A percentile compares a stretch with the other conserved stretches of the same genome.
phyloP scores from a whole-genome alignment of 2,888 invertebrate species.

The Hirtodrosophila trivittata region DNA sequence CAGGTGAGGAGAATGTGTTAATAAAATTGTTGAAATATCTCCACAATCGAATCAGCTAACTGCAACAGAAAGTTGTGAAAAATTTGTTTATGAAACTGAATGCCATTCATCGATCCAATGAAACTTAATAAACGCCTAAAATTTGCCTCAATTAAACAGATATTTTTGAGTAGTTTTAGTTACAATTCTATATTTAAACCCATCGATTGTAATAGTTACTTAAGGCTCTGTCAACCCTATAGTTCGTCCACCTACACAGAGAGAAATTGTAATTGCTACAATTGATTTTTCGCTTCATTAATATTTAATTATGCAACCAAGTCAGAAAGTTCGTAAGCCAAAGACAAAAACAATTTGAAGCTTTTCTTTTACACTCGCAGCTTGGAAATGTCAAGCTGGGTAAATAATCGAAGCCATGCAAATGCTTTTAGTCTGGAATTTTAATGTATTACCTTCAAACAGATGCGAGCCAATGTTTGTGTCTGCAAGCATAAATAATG shows the following conservation, averaged over 20 bases:
- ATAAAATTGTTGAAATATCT: conserved; percentile 1
- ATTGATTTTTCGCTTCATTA: conserved; percentile 53
- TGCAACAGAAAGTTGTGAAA: no score
- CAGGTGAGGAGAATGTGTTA: conserved; percentile 1
- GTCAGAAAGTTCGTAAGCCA: conserved; percentile 2
- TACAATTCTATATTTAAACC: no score
- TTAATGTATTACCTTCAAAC: background rate
- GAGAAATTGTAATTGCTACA: conserved; percentile 23
- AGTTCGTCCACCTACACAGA: conserved; percentile 7
- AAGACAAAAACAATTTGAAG: conserved; percentile 19
- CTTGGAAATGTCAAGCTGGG: conserved; percentile 6
- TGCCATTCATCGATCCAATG: no score
- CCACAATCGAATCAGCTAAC: no score
- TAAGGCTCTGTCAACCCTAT: no score
- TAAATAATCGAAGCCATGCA: conserved; percentile 4
- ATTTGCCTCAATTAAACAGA: no score
- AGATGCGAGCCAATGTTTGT: conserved; percentile 3
- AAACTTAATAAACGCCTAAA: no score
- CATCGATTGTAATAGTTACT: no score
- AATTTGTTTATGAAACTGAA: no score
- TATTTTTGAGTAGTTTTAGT: no score
- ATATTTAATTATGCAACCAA: conserved; percentile 53
- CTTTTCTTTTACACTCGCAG: conserved; percentile 4
- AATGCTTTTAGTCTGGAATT: conserved; percentile 22
- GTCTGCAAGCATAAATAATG: conserved; percentile 21